Percentiles rank a stretch among this genome's conserved stretches.
phyloP scores from a whole-genome alignment of 2,113 vertebrate species.

The Gavialis gangeticus region DNA sequence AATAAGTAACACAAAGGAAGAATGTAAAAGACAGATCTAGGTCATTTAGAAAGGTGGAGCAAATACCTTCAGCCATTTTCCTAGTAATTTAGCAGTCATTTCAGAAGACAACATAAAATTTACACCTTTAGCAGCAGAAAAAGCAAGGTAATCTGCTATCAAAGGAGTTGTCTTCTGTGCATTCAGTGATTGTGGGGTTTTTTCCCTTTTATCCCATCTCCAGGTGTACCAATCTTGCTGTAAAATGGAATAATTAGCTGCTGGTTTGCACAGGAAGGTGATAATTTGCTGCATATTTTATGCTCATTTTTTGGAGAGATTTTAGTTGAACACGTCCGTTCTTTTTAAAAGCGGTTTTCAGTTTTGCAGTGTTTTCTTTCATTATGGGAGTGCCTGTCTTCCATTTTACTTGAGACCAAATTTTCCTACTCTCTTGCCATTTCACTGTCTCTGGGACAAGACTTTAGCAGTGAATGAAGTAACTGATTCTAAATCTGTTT shows the following conservation, averaged over 20 bases:
- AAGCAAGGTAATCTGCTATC: not conserved
- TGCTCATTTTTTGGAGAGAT: slow-evolving; percentile 13
- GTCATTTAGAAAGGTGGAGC: not conserved
- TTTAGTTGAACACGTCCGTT: slow-evolving; percentile 11
- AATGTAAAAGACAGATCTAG: not conserved
- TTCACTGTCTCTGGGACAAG: slow-evolving; percentile 16
- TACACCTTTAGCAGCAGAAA: not conserved
- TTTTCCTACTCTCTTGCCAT: not conserved
- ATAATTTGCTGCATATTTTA: slow-evolving; percentile 33
- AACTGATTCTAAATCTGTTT: slow-evolving; percentile 16
- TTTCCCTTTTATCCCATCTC: slow-evolving; percentile 33
- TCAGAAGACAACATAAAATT: not conserved
- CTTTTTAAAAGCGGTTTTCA: not conserved
- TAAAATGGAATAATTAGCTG: slow-evolving; percentile 38
- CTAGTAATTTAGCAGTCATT: slow-evolving; percentile 2
- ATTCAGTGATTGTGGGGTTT: not conserved
- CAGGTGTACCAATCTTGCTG: not conserved
- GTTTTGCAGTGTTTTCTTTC: slow-evolving; percentile 18
- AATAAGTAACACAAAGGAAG: not conserved
- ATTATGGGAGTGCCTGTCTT: not conserved
- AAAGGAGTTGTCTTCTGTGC: not conserved
- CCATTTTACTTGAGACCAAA: not conserved
- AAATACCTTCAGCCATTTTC: not conserved
- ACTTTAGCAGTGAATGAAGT: slow-evolving; percentile 22
- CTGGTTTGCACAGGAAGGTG: slow-evolving; percentile 18